Percentiles rank a stretch among this genome's conserved stretches.
These are phyloP conservation scores for Cuculus canorus DNA, from an alignment of 2,797 vertebrate genomes.

Conservation along the genomic window DNA sequence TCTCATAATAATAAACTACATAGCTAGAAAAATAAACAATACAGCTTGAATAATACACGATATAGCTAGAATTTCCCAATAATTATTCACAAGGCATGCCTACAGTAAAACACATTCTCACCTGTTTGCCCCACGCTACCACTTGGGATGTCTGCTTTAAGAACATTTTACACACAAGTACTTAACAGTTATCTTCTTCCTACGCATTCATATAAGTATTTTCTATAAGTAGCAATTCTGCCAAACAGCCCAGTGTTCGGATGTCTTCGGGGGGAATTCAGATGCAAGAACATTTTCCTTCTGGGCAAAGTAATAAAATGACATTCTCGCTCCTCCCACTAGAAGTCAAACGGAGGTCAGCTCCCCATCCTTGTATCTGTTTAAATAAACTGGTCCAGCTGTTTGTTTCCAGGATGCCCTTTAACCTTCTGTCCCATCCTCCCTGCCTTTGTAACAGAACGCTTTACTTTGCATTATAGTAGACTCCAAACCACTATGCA, in stretches of 20 bases:
- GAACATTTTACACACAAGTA: constrained; percentile 38
- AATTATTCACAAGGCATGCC: neutral
- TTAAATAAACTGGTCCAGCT: constrained; percentile 95
- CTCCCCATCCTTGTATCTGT: constrained; percentile 85
- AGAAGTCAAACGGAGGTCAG: constrained; percentile 88
- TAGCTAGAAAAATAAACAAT: neutral
- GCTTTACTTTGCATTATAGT: constrained; percentile 76
- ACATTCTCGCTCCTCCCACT: constrained; percentile 84
- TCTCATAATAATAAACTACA: neutral
- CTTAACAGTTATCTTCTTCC: constrained; percentile 35
- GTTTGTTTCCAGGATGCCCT: constrained; percentile 90
- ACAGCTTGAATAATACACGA: neutral
- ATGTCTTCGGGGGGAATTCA: constrained; percentile 78
- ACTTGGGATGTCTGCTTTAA: neutral
- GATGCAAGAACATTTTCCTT: constrained; percentile 82
- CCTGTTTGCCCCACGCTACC: neutral
- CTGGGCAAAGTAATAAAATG: constrained; percentile 87
- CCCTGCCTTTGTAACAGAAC: constrained; percentile 77
- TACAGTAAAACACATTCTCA: neutral
- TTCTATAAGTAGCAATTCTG: constrained; percentile 62
- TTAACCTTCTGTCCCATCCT: constrained; percentile 85
- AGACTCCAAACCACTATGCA: constrained; percentile 66
- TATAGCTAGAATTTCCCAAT: neutral
- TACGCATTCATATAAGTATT: neutral
- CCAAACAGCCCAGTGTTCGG: constrained; percentile 69